A percentile compares a stretch with the other conserved stretches of the same genome.
phyloP scores from a whole-genome alignment of 2,888 invertebrate genomes.

The Ernsta delagoae region DNA sequence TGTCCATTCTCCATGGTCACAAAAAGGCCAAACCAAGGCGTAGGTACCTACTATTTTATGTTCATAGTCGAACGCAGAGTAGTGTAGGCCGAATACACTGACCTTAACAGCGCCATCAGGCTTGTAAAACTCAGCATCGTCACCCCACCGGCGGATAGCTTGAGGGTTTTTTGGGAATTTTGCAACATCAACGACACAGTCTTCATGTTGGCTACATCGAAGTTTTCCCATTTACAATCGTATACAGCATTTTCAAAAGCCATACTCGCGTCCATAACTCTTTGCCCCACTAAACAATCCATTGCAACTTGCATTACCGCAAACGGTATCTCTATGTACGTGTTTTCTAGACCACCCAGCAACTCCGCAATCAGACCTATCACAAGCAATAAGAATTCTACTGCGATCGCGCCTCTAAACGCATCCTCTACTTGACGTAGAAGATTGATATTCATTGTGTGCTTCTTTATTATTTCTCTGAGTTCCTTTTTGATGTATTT shows the following conservation, averaged over 20 bases:
- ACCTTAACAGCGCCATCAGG: constrained; percentile 58
- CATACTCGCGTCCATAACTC: constrained; percentile 58
- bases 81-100: constrained; percentile 65
- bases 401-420: constrained; percentile 55
- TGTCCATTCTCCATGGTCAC: too few species aligned
- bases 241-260: constrained; percentile 61
- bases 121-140: constrained; percentile 55
- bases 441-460: constrained; percentile 51
- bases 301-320: constrained; percentile 58
- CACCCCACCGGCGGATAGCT: constrained; percentile 64
- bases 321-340: constrained; percentile 57
- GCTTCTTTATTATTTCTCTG: constrained; percentile 50
- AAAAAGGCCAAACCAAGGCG: not conserved
- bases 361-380: constrained; percentile 58
- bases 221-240: constrained; percentile 66
- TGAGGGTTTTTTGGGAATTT: constrained; percentile 60
- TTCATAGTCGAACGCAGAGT: constrained; percentile 57
- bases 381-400: constrained; percentile 56
- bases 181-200: constrained; percentile 59
- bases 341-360: constrained; percentile 63
- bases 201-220: constrained; percentile 58
- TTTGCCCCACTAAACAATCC: constrained; percentile 64
- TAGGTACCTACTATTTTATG: constrained; percentile 16
- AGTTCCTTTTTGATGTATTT: constrained; percentile 51
- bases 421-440: constrained; percentile 51